Percentiles rank a stretch among this genome's conserved stretches.
Evolutionary conservation across 2,113 vertebrate genomes (phyloP).

Genomic region (Galemys pyrenaicus): DNA sequence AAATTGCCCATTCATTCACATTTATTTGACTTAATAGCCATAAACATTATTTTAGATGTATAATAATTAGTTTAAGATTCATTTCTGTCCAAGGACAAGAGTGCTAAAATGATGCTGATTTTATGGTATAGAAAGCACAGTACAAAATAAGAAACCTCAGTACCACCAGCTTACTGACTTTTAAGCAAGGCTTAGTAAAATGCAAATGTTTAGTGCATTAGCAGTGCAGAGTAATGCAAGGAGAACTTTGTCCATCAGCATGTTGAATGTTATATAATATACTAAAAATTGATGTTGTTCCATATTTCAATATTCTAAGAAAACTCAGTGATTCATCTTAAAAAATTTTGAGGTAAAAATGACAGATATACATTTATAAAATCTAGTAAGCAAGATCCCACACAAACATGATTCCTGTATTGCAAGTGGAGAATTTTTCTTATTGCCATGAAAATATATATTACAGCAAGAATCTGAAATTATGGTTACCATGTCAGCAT

Average conservation of each 20-base stretch:
- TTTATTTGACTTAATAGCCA: conserved; percentile 26
- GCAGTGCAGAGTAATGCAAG: too few species aligned
- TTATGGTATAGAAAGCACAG: neutral
- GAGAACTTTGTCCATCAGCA: neutral
- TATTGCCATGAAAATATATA: neutral
- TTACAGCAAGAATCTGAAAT: too few species aligned
- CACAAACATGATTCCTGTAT: neutral
- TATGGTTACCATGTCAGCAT: neutral
- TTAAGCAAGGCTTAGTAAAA: neutral
- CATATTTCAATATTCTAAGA: neutral
- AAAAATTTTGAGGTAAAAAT: neutral
- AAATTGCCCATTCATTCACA: neutral
- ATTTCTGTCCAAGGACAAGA: conserved; percentile 11
- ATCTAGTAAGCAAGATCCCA: neutral
- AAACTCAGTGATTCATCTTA: neutral
- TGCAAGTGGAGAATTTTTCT: neutral
- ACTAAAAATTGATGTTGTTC: neutral
- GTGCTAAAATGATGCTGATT: neutral
- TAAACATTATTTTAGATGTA: conserved; percentile 37
- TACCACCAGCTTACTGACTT: neutral
- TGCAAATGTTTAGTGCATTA: neutral
- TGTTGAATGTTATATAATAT: too few species aligned
- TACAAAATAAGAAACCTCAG: conserved; percentile 16
- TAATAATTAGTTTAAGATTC: conserved; percentile 42
- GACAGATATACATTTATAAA: neutral